These are phyloP conservation scores for Heliconius hortense DNA, from an alignment of 2,888 invertebrate genomes.

Conservation along the genomic window DNA sequence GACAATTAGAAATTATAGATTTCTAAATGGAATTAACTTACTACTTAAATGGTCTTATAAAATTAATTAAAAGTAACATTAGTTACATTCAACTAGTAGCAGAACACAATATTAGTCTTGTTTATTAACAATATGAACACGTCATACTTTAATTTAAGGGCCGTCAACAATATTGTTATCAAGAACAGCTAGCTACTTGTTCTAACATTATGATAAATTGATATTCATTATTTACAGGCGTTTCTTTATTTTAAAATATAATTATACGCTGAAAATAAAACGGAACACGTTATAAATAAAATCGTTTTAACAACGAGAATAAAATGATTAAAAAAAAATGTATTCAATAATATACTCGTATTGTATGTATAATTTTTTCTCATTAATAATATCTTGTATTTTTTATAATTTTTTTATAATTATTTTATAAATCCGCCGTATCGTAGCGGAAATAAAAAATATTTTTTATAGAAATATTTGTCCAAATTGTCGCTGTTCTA, in stretches of 20 bases:
- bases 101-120: conserved; percentile 10
- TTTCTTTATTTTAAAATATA: neutral
- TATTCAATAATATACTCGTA: no score
- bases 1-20: neutral
- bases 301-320: neutral
- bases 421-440: no score
- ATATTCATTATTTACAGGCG: neutral
- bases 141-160: neutral
- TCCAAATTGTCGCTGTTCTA: neutral
- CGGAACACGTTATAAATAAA: neutral
- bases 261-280: neutral
- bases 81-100: neutral
- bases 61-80: neutral
- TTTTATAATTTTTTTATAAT: no score
- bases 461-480: neutral
- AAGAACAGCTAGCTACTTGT: neutral
- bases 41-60: neutral
- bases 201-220: neutral
- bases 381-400: no score
- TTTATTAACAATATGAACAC: conserved; percentile 14
- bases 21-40: neutral
- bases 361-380: neutral
- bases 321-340: neutral
- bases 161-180: neutral
- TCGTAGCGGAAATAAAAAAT: neutral